A percentile compares a stretch with the other conserved stretches of the same genome.
Evolutionary conservation across 2,888 invertebrate genomes (phyloP).

Genomic region (Melinaea menophilus): DNA sequence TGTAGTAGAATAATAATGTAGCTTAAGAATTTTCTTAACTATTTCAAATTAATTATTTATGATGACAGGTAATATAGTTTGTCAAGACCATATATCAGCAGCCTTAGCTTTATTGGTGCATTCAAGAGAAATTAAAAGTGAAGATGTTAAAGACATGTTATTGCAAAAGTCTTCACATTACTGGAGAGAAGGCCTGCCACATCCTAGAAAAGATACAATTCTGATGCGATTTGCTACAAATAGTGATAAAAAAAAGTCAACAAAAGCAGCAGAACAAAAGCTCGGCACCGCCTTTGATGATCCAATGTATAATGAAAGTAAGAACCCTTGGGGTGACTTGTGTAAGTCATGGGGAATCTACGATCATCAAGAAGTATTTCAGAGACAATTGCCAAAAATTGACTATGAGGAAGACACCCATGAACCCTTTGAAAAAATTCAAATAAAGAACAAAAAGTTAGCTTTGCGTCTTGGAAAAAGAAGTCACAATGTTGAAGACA

Average conservation of each 20-base stretch:
- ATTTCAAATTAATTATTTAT: conserved; percentile 9
- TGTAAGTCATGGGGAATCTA: conserved; percentile 84
- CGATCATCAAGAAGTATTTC: conserved; percentile 78
- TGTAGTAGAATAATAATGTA: too few relatives aligned
- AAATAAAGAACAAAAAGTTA: conserved; percentile 59
- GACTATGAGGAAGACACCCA: conserved; percentile 48
- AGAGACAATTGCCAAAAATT: conserved; percentile 51
- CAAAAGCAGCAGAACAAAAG: conserved; percentile 58
- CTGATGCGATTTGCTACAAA: conserved; percentile 86
- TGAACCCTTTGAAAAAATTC: conserved; percentile 43
- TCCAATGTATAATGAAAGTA: conserved; percentile 56
- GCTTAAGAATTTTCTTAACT: conserved; percentile 9
- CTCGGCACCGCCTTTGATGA: conserved; percentile 40
- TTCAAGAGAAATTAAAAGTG: conserved; percentile 70
- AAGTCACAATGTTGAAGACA: conserved; percentile 48
- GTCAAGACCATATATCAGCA: conserved; percentile 78
- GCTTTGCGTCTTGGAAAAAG: conserved; percentile 66
- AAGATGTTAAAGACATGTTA: conserved; percentile 58
- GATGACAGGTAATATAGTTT: conserved; percentile 80
- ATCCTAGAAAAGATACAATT: conserved; percentile 81
- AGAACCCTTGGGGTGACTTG: conserved; percentile 86
- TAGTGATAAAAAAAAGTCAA: conserved; percentile 83
- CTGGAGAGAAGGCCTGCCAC: conserved; percentile 85
- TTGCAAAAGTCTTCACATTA: conserved; percentile 80
- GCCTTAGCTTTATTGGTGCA: conserved; percentile 79